A percentile compares a stretch with the other conserved stretches of the same genome.
Evolutionary conservation across 2,888 invertebrate species (phyloP).

Genomic region (Agonopterix arenella): DNA sequence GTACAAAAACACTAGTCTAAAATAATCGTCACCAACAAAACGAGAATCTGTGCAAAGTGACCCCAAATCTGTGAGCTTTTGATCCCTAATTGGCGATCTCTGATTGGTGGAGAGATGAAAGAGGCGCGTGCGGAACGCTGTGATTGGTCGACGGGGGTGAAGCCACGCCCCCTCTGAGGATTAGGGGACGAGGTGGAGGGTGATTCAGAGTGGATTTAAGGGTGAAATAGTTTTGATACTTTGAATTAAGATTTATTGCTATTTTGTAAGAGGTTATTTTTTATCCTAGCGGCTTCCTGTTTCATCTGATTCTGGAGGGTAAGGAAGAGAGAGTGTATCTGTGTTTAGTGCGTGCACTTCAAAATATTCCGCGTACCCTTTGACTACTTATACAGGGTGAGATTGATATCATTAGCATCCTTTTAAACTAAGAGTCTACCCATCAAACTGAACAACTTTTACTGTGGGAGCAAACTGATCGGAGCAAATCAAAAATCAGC

Average conservation of each 20-base stretch:
- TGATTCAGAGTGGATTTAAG: constrained; percentile 18
- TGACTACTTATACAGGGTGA: too few relatives aligned
- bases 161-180: constrained; percentile 40
- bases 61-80: constrained; percentile 63
- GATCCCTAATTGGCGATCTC: constrained; percentile 54
- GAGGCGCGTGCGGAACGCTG: constrained; percentile 29
- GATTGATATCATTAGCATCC: too few relatives aligned
- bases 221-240: constrained; percentile 36
- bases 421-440: too few relatives aligned
- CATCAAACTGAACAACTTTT: too few relatives aligned
- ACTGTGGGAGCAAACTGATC: too few relatives aligned
- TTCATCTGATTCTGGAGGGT: too few relatives aligned
- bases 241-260: constrained; percentile 16
- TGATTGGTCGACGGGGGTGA: constrained; percentile 35
- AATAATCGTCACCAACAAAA: constrained; percentile 28
- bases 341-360: not conserved
- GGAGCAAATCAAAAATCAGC: too few relatives aligned
- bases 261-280: not conserved
- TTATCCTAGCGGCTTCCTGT: not conserved
- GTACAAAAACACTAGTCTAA: constrained; percentile 2
- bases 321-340: not conserved
- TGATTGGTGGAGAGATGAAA: constrained; percentile 40
- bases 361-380: too few relatives aligned
- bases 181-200: constrained; percentile 44
- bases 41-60: constrained; percentile 53